Evolutionary conservation across 2,113 vertebrate species (phyloP).

Genomic region (Fregata magnificens): DNA sequence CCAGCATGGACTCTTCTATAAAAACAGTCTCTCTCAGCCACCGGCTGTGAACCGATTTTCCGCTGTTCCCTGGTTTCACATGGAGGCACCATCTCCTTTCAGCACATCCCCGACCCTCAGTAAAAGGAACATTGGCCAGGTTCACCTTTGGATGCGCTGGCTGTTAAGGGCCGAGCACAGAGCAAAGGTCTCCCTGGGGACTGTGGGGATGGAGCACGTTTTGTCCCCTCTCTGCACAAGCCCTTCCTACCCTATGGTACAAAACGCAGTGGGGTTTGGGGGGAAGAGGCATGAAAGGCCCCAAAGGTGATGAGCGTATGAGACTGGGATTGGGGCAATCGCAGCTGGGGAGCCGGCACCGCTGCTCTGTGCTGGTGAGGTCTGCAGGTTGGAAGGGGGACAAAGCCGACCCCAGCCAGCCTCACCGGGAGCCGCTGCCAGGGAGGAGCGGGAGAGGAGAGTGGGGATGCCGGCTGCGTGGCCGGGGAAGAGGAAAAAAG

Average conservation of each 20-base stretch:
- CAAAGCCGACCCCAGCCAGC: not conserved
- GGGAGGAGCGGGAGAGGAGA: not conserved
- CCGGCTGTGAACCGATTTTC: not conserved
- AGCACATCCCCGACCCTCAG: not conserved
- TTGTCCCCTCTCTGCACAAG: not conserved
- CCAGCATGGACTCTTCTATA: not conserved
- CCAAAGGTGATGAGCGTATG: not conserved
- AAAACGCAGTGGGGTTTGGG: too few species aligned
- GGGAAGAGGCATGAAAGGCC: not conserved
- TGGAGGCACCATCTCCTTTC: not conserved
- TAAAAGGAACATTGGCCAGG: not conserved
- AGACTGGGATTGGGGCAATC: not conserved
- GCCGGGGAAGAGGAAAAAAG: not conserved
- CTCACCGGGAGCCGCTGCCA: not conserved
- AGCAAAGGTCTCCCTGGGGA: not conserved
- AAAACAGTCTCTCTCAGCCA: not conserved
- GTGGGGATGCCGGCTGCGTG: rapidly evolving
- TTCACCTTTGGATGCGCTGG: not conserved
- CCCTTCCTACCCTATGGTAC: too few species aligned
- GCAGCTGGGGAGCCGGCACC: not conserved
- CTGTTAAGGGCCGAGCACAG: not conserved
- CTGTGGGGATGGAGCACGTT: not conserved
- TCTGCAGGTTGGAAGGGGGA: not conserved
- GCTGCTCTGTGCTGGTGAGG: rapidly evolving
- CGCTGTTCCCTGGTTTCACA: not conserved